phyloP scores from a whole-genome alignment of 2,797 vertebrate genomes.

The Cossypha niveicapilla region DNA sequence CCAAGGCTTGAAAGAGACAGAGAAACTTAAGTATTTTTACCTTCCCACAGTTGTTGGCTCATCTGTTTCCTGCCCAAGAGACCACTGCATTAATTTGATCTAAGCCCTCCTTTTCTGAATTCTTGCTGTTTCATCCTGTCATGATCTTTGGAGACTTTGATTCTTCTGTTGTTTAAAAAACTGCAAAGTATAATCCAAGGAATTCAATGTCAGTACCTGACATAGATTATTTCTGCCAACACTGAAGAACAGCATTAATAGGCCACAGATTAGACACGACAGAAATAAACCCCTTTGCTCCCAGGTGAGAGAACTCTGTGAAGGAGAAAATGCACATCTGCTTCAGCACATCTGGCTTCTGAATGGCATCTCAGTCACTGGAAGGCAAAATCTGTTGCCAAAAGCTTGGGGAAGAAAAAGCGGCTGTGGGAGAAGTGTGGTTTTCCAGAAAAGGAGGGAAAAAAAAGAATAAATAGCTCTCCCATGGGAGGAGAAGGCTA shows the following conservation, averaged over 20 bases:
- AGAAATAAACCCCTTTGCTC: not conserved
- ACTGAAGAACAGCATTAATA: not conserved
- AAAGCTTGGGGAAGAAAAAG: not conserved
- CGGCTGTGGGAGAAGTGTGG: not conserved
- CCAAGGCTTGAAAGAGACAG: not conserved
- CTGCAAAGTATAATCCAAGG: not conserved
- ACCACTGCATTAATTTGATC: not conserved
- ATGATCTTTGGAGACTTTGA: not conserved
- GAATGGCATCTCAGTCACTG: not conserved
- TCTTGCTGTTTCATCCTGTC: not conserved
- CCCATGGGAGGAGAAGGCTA: not conserved
- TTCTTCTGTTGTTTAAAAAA: rapidly evolving
- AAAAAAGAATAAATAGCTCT: not conserved
- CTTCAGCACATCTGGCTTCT: not conserved
- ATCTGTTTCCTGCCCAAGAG: not conserved
- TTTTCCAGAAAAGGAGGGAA: not conserved
- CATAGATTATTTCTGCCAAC: not conserved
- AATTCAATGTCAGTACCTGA: not conserved
- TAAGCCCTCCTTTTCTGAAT: not conserved
- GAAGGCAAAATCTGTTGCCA: not conserved
- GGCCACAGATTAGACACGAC: not conserved
- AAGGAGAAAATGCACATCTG: not conserved
- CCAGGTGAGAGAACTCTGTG: not conserved
- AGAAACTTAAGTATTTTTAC: rapidly evolving
- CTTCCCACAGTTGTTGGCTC: not conserved